Evolutionary conservation across 1,140 invertebrate genomes (phyloP), one percentile per base, ranked within the genome.

Genomic region (Manduca sexta): DNA sequence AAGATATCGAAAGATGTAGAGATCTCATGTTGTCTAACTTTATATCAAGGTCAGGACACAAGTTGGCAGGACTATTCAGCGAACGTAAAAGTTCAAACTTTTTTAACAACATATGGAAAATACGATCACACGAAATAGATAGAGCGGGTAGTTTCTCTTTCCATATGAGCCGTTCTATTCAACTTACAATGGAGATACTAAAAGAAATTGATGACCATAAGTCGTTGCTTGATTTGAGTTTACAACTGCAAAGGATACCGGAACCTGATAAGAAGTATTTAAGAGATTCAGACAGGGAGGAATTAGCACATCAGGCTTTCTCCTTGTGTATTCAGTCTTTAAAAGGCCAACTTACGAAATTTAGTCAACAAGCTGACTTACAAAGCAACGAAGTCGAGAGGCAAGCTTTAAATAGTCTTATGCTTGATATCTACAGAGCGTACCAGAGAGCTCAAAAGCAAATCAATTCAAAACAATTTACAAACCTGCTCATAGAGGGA

Each of bases 31-130:
- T 95, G 38, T 90, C 90, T 0, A 90, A 88, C 35, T 92, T 92
- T 56, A 88, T 84, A 48, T 91, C 90, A 30, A 88, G 89, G 47
- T 81, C 88, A 15, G 89, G 88, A n/a, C 87, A 88, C 56, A 89
- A 89, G 45, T 88, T 95, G 55, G 89, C 89, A 56, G 96, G 96
- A 11, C 84, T 98, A 2, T 98, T 98, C 78, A 88, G 89, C 40
- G 95, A 97, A 45, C 89, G 94, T 45, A 97, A 93, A 83, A 88
- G 87, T 29, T 92, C 88, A 7, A 97, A 98, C 77, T 95, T 98
- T 64, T 98, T 98, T 67, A 96, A 97, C 86, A 95, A 95, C 45
- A 92, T 97, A 47, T 98, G 97, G 97, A 89, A 95, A 52, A 96
- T 97, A 69, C 95, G 95, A 3, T 89, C 92, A 14, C 90, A 90